Conservation (phyloP, 1,140 invertebrate genomes). For the Papilio xuthus region DNA sequence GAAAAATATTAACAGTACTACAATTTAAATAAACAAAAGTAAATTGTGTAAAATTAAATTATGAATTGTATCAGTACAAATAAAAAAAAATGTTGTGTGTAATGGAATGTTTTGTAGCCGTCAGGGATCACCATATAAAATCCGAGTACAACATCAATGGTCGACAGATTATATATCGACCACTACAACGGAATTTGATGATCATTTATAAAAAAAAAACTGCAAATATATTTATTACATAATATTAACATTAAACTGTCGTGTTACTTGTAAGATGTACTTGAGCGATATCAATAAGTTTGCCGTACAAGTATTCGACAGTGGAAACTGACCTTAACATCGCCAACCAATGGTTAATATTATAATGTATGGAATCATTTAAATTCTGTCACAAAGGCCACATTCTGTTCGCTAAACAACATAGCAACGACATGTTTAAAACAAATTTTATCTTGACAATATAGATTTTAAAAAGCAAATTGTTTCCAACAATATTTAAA, state of each 20-base stretch:
- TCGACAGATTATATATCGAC: neutral
- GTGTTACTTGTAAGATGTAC: no score
- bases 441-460: conserved; percentile 12
- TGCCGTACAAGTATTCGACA: no score
- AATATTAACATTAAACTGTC: no score
- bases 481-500: no score
- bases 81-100: neutral
- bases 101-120: conserved; percentile 22
- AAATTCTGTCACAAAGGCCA: conserved; percentile 31
- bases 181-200: neutral
- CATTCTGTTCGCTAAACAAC: neutral
- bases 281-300: no score
- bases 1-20: neutral
- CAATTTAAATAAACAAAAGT: neutral
- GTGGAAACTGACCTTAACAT: neutral
- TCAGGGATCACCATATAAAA: conserved; percentile 11
- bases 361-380: conserved; percentile 8
- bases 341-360: conserved; percentile 29
- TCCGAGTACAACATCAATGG: neutral
- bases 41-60: neutral
- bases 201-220: neutral
- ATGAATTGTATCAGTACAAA: neutral
- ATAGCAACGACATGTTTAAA: neutral
- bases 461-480: conserved; percentile 38
- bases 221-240: neutral